Percentiles rank a stretch among this genome's conserved stretches.
These are phyloP conservation scores for Myiozetetes cayanensis DNA, from an alignment of 2,113 vertebrate species.

Conservation along the genomic window DNA sequence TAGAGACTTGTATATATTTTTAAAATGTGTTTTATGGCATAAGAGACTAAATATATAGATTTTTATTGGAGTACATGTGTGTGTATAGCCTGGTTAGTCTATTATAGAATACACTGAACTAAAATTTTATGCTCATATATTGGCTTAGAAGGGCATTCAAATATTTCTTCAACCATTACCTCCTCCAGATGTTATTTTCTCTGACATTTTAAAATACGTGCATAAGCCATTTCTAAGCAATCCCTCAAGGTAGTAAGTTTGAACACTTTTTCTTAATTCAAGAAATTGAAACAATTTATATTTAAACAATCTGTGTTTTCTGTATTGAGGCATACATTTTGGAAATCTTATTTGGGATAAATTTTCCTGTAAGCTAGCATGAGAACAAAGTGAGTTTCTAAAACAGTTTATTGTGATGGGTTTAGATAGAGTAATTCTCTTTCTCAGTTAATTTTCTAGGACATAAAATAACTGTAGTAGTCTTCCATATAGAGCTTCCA, in stretches of 20 bases:
- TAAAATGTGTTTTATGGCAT: slow-evolving; percentile 25
- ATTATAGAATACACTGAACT: neutral
- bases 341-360: neutral
- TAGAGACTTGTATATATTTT: neutral
- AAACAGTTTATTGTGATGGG: neutral
- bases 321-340: neutral
- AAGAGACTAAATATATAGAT: neutral
- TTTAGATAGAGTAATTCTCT: neutral
- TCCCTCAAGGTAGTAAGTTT: neutral
- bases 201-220: neutral
- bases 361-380: neutral
- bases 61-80: neutral
- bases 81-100: neutral
- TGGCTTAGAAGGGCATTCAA: neutral
- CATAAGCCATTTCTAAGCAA: neutral
- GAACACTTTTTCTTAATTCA: neutral
- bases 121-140: neutral
- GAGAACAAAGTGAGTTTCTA: neutral
- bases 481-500: neutral
- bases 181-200: slow-evolving; percentile 6
- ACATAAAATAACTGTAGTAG: neutral
- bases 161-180: neutral
- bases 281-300: neutral
- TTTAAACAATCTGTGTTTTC: neutral
- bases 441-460: neutral